These are phyloP conservation scores for Sorex maritimensis DNA, from an alignment of 2,797 vertebrate species.

Conservation along the genomic window DNA sequence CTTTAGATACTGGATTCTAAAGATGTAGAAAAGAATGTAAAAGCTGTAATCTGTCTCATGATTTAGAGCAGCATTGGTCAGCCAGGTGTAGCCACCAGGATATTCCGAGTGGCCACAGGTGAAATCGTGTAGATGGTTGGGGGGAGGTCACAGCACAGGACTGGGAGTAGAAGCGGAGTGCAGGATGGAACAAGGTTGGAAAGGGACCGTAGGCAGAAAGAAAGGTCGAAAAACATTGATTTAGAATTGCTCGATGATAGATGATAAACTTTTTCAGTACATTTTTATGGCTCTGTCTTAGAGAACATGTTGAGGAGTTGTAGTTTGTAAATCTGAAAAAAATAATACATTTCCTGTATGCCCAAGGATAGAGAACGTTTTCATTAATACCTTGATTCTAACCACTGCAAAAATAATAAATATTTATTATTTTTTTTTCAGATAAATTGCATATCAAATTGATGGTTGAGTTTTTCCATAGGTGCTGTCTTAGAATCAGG, in stretches of 20 bases:
- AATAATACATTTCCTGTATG: neutral
- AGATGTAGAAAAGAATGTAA: neutral
- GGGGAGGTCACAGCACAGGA: neutral
- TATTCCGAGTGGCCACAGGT: no score
- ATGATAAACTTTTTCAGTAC: neutral
- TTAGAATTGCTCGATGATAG: neutral
- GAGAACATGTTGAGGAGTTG: neutral
- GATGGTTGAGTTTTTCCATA: conserved; percentile 25
- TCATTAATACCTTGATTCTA: conserved; percentile 26
- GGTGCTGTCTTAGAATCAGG: conserved; percentile 30
- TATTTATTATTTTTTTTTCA: conserved; percentile 41
- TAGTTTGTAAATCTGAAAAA: conserved; percentile 41
- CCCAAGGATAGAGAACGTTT: conserved; percentile 15
- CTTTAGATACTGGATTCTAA: conserved; percentile 14
- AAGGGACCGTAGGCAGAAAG: no score
- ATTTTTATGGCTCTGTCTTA: neutral
- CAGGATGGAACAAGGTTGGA: no score
- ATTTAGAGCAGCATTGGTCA: no score
- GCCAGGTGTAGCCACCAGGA: no score
- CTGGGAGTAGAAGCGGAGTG: no score
- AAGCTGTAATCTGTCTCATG: neutral
- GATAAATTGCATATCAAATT: conserved; percentile 13
- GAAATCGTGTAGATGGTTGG: no score
- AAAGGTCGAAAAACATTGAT: no score
- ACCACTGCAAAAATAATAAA: neutral